Base-by-base conservation (phyloP, 2,888 invertebrate species). In the Syrista parreyssii region DNA sequence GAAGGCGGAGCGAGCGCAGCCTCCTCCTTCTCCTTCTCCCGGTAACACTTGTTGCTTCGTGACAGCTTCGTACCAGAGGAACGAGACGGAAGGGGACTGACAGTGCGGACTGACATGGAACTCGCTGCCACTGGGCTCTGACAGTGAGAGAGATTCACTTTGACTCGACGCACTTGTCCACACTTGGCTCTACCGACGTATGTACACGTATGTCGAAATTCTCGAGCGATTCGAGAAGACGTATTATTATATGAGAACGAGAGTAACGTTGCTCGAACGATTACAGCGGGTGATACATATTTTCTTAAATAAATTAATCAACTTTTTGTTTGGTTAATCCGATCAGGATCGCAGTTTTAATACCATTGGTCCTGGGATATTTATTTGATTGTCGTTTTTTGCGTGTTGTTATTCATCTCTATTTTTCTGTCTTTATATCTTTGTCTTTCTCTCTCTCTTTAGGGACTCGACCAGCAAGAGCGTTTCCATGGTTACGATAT, bases 401-500 rank as follows among this genome's bases (percentile, higher is more conserved):
- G 23, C 40, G 23, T 55, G 6, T 2, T 55, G 9, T 55, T 23
- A 15, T 55, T 55, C 40, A 4, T 40, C 1, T 23, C 40, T 40
- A 23, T 40, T 40, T 40, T 35, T 40, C 23, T 55, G 4, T 55
- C 23, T 55, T 15, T 23, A 55, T 55, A 9, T 55, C 55, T 55
- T 23, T 55, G 2, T 55, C 23, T 55, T 23, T 55, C 23, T 15
- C 3, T 11, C 15, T 15, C 6, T 55, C 55, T 23, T 23, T 55
- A 23, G 55, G 55, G 55, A 55, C 55, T 55, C 55, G 23, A 55
- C 6, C 77, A 75, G 74, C 79, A 80, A 79, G 75, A 79, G 77
- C 82, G 89, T 88, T 86, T 84, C 89, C 88, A 89, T 89, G 89
- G 88, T 86, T 87, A 89, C 89, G 86, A 86, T 87, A 86, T 88